phyloP scores from a whole-genome alignment of 2,113 vertebrate species.

The Caranx ignobilis region DNA sequence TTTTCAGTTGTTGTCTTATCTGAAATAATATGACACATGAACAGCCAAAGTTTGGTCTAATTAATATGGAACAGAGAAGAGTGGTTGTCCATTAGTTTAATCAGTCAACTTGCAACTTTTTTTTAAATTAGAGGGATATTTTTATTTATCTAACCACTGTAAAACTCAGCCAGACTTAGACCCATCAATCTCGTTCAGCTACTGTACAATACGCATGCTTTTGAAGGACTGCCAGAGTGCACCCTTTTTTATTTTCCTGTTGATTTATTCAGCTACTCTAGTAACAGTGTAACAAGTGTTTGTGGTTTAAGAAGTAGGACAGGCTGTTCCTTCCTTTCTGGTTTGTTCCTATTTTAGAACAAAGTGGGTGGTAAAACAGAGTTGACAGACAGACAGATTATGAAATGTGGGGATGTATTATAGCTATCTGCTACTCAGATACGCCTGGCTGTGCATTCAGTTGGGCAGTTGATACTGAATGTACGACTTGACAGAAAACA shows the following conservation, averaged over 20 bases:
- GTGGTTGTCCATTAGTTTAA: no score
- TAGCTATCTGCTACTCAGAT: conserved; percentile 14
- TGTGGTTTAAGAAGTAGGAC: conserved; percentile 45
- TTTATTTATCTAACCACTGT: no score
- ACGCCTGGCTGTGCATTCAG: conserved; percentile 15
- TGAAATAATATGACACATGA: no score
- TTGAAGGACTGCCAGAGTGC: neutral
- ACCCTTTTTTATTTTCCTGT: neutral
- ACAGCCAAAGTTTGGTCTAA: no score
- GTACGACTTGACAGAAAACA: neutral
- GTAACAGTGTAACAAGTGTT: conserved; percentile 19
- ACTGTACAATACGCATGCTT: neutral
- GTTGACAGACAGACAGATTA: conserved; percentile 23
- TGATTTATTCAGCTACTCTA: conserved; percentile 34
- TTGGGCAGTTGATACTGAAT: neutral
- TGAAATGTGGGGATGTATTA: conserved; percentile 8
- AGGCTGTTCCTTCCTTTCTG: conserved; percentile 40
- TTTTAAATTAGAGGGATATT: no score
- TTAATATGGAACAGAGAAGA: no score
- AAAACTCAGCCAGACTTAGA: no score
- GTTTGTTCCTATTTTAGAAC: conserved; percentile 48
- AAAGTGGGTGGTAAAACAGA: conserved; percentile 40
- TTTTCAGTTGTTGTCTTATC: no score
- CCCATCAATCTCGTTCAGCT: neutral
- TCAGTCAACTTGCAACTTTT: no score